Evolutionary conservation across 2,113 vertebrate species (phyloP), one percentile per base, ranked within the genome.

Genomic region (Telmatochromis sp.): DNA sequence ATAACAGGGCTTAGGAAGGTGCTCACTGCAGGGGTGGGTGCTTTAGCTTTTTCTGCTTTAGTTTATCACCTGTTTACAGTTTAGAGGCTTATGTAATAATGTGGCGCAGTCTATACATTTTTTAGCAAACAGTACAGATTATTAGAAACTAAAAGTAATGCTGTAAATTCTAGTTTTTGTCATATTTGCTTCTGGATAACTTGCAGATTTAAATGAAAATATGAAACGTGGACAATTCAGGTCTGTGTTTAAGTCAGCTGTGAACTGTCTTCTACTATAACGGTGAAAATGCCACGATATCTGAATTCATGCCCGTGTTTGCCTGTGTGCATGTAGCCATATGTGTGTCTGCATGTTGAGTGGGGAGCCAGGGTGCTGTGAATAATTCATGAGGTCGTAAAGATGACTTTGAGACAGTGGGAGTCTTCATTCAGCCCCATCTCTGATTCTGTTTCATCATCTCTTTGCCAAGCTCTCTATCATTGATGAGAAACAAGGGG

Each of bases 331-430:
- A 70, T 80, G 57, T 55, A n/a, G 58, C 40, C 21, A 37, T 57
- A 53, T 86, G 83, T 80, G 70, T 75, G 8, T 65, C 73, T 81
- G 78, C 26, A 78, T 78, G 57, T 55, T 63, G 26, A 7, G 60
- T 73, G 81, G n/a, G n/a, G 5, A 65, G 49, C 9, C 6, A 28
- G 42, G 35, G 12, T 6, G 49, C n/a, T 33, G 63, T 96, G 91
- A 94, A 96, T 96, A 91, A 96, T 95, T 94, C 90, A 96, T 57
- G 9, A 84, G 90, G 88, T 94, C 90, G 79, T 87, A 86, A 88
- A 91, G 92, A 94, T 82, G 90, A 94, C 91, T 94, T 60, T 2
- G 79, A 89, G 84, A 92, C 85, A 89, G 53, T 80, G 88, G 55
- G 78, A 86, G 88, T 78, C 86, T 92, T 93, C 91, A 89, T 94